Base-by-base conservation (phyloP, 2,888 invertebrate genomes). In the Drosophila peninsularis region DNA sequence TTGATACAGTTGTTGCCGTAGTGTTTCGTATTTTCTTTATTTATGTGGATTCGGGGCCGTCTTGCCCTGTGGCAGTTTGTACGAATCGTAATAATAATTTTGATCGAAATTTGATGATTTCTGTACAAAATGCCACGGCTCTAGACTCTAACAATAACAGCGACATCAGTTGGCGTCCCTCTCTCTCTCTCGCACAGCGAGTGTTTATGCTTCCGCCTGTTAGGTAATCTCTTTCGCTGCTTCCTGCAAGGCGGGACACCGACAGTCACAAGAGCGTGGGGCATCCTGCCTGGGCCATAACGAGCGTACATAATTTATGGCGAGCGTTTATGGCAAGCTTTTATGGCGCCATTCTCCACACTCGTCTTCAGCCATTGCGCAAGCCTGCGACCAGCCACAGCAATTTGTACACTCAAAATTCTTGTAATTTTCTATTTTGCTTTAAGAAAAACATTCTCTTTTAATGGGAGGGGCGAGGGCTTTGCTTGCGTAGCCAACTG, bases 61-160 rank as follows among this genome's bases (percentile, higher is more conserved):
- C 24, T 57, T 61, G 65, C 63, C 79, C 63, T 75, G 57, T 54
- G 71, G 75, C 68, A 66, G 30, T 34, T 19, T 68, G 55, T 36
- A 53, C 62, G 63, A 69, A 42, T 58, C 37, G 52, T 30, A 41
- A 54, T 54, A 30, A 41, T 53, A 62, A 53, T 52, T 47, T 62
- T 57, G 75, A 79, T 75, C 75, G 67, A 67, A 62, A 62, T 71
- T 66, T 67, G 55, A 79, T 57, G 80, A 63, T 78, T 63, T 75
- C 30, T 54, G 21, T 62, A 50, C 44, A 56, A 70, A 76, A 64
- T 78, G 78, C 75, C 74, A 78, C 66, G 75, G 24, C 27, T 30
- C 24, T 0, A 30, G 27, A 30, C 27, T 30, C 27, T 30, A 30
- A 50, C 49, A 63, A 56, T 62, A 58, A 53, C 56, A 64, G 52